These are phyloP conservation scores for Tetramorium bicarinatum DNA, from an alignment of 2,888 invertebrate species.

Conservation along the genomic window DNA sequence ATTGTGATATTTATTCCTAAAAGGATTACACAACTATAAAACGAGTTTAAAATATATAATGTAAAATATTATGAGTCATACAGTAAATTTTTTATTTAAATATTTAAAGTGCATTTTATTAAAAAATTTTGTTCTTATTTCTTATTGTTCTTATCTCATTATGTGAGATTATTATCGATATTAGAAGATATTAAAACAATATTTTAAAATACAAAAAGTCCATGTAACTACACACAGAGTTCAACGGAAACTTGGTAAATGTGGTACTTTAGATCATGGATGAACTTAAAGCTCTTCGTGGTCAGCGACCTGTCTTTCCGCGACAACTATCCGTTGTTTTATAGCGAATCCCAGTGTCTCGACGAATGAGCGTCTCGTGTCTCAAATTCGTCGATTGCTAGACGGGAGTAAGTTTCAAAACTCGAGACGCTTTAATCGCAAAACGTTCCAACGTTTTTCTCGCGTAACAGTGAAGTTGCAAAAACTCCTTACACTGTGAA, in stretches of 20 bases:
- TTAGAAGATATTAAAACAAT: background rate
- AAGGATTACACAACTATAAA: background rate
- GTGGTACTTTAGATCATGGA: constrained; percentile 58
- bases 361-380: constrained; percentile 49
- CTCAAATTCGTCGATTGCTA: constrained; percentile 41
- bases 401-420: constrained; percentile 58
- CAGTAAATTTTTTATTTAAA: background rate
- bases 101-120: background rate
- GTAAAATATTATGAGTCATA: background rate
- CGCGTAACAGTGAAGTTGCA: constrained; percentile 50
- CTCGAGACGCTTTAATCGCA: constrained; percentile 52
- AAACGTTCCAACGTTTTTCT: constrained; percentile 53
- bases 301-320: constrained; percentile 53
- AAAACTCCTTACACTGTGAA: constrained; percentile 45
- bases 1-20: background rate
- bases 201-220: background rate
- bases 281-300: constrained; percentile 67
- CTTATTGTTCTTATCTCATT: too few relatives aligned
- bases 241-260: constrained; percentile 30
- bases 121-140: background rate
- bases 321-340: constrained; percentile 57
- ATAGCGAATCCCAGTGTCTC: constrained; percentile 53
- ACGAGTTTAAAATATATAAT: background rate
- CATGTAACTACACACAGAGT: constrained; percentile 11
- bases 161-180: background rate